Base-by-base conservation (phyloP, 2,888 invertebrate genomes). In the Lycia hirtaria region DNA sequence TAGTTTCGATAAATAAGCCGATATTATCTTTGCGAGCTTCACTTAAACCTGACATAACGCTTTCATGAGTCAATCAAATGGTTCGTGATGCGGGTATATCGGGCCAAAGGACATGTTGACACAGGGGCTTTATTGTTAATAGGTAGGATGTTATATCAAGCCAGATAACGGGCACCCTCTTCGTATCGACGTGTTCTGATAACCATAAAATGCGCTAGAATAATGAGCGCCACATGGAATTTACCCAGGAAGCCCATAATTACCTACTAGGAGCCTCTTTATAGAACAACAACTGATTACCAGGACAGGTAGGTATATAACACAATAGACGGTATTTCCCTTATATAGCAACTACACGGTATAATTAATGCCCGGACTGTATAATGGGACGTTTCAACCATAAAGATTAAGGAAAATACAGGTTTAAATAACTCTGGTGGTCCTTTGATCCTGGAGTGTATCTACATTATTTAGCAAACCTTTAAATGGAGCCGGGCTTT, bases 51-150 rank as follows among this genome's bases (percentile, higher is more conserved):
- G 55, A 57, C 53, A 64, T 61, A 53, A 44, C 14, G 38, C 47
- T 48, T 56, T 62, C 35, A 52, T 60, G 26, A 28, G 33, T 35
- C 15, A 44, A 30, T 17, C 41, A 48, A 41, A 48, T 56, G 44
- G 49, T 38, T 35, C 56, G 48, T 47, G 62, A 64, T 67, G 55
- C 66, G 60, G 62, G 60, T 54, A 41, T 67, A 65, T 69, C 63
- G 65, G 28, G 17, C 14, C 17, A 52, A 54, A 60, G 71, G 62
- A 67, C 71, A 68, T 69, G 60, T 72, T 72, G 64, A 71, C 67
- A 76, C 71, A 80, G 72, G 69, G 69, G 66, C 69, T 73, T 76
- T 71, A 73, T 76, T 78, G 73, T 75, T 67, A 71, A 71, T 71
- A 73, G 74, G 69, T 73, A 67, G 76, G 69, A 78, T 73, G 79